Evolutionary conservation across 2,797 vertebrate species (phyloP).

Genomic region (Anableps anableps): DNA sequence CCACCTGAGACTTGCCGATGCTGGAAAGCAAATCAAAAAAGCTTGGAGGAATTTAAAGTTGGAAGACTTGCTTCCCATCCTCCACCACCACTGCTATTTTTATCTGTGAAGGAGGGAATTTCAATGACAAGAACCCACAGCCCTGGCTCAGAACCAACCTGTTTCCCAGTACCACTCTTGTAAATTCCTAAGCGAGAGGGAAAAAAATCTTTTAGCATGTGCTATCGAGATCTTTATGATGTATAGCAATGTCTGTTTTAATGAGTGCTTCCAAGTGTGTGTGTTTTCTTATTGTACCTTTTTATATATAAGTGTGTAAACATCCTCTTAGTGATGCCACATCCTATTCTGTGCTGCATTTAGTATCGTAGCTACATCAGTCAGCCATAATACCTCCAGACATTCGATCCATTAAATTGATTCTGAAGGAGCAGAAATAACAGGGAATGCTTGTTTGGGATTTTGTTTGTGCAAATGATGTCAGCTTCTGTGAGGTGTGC

Average conservation of each 20-base stretch:
- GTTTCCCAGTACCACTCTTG: slow-evolving; percentile 44
- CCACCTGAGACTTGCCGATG: slow-evolving; percentile 78
- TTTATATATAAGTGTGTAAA: slow-evolving; percentile 29
- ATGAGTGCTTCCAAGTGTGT: slow-evolving; percentile 18
- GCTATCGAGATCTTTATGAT: slow-evolving; percentile 60
- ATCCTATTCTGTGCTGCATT: slow-evolving; percentile 60
- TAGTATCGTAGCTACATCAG: slow-evolving; percentile 68
- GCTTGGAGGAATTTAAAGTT: slow-evolving; percentile 73
- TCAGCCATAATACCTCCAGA: slow-evolving; percentile 72
- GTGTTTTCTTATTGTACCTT: slow-evolving; percentile 37
- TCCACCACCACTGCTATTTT: slow-evolving; percentile 59
- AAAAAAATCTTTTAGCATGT: slow-evolving; percentile 50
- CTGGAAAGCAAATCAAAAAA: slow-evolving; percentile 73
- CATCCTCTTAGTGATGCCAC: slow-evolving; percentile 52
- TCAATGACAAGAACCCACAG: slow-evolving; percentile 62
- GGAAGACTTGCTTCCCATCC: slow-evolving; percentile 70
- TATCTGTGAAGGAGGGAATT: slow-evolving; percentile 61
- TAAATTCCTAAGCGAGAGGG: slow-evolving; percentile 32
- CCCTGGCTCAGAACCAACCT: slow-evolving; percentile 66
- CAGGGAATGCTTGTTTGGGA: slow-evolving; percentile 49
- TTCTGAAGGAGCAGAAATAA: slow-evolving; percentile 70
- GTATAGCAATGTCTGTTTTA: slow-evolving; percentile 54
- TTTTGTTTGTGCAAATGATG: slow-evolving; percentile 53
- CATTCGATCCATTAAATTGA: slow-evolving; percentile 81
- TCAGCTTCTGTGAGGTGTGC: slow-evolving; percentile 40